Percentiles rank a stretch among this genome's conserved stretches.
Conservation (phyloP, 2,888 invertebrate genomes). For the Rhorus exstirpatorius region DNA sequence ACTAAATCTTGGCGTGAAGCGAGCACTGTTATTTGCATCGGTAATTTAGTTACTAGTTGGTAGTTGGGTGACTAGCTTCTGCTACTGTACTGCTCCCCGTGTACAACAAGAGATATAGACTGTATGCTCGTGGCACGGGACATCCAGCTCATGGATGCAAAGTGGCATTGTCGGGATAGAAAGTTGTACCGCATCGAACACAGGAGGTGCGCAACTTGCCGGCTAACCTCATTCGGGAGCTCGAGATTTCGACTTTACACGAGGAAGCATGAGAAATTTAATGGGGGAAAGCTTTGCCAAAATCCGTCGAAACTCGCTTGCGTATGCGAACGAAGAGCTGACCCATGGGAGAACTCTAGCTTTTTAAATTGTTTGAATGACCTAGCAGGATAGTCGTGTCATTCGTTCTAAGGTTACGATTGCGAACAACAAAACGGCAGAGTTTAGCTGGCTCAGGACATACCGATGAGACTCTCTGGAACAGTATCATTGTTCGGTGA, state of each 20-base stretch:
- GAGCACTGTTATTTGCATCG: slow-evolving; percentile 84
- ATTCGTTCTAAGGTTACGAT: background rate
- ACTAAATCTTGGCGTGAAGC: slow-evolving; percentile 83
- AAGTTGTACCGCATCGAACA: slow-evolving; percentile 28
- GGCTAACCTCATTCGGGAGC: slow-evolving; percentile 15
- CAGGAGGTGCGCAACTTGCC: slow-evolving; percentile 72
- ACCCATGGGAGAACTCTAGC: slow-evolving; percentile 36
- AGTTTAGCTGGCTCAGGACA: too few relatives aligned
- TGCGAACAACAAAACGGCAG: too few relatives aligned
- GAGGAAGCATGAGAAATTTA: slow-evolving; percentile 8
- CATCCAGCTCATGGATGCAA: slow-evolving; percentile 79
- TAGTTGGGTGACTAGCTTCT: slow-evolving; percentile 68
- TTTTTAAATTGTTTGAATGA: slow-evolving; percentile 47
- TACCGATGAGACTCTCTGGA: too few relatives aligned
- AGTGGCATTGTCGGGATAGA: slow-evolving; percentile 79
- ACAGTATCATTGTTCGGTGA: too few relatives aligned
- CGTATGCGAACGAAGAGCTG: slow-evolving; percentile 17
- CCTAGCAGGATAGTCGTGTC: background rate
- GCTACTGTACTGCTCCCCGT: slow-evolving; percentile 19
- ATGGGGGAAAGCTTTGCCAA: slow-evolving; percentile 37
- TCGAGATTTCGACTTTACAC: slow-evolving; percentile 17
- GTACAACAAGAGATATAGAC: slow-evolving; percentile 45
- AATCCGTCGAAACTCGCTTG: slow-evolving; percentile 40
- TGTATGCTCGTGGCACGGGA: slow-evolving; percentile 61
- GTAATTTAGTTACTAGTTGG: slow-evolving; percentile 82